These are phyloP conservation scores for Cladopsammia gracilis DNA, from an alignment of 64 coral and sea anemone genomes.

Conservation along the genomic window DNA sequence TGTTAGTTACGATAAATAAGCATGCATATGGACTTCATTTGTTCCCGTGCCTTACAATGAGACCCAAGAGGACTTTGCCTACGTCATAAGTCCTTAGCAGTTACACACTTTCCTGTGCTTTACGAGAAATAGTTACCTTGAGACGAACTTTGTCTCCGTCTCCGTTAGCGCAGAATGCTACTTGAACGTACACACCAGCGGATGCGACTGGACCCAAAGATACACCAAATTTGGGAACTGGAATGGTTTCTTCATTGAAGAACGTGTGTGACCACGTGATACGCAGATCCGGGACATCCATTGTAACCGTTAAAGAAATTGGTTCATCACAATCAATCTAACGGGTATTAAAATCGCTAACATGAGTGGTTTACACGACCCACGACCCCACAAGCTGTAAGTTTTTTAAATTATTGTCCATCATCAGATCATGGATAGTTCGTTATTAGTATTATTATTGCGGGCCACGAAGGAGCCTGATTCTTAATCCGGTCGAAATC, in stretches of 20 bases:
- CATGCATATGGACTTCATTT: too few species aligned
- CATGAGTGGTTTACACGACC: too few species aligned
- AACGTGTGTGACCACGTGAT: conserved; percentile 77
- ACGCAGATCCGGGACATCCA: conserved; percentile 58
- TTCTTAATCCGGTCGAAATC: too few species aligned
- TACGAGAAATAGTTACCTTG: conserved; percentile 35
- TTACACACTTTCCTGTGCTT: not conserved
- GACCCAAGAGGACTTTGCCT: too few species aligned
- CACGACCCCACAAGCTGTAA: too few species aligned
- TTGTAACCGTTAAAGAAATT: conserved; percentile 37
- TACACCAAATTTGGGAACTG: conserved; percentile 45
- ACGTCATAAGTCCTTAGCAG: too few species aligned
- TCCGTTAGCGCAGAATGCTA: conserved; percentile 16
- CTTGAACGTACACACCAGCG: conserved; percentile 66
- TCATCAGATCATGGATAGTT: too few species aligned
- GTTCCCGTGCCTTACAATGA: too few species aligned
- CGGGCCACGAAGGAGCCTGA: too few species aligned
- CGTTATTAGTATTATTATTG: too few species aligned
- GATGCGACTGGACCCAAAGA: not conserved
- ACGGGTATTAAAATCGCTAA: not conserved
- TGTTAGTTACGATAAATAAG: too few species aligned
- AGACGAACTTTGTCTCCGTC: conserved; percentile 31
- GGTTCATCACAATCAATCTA: conserved; percentile 71
- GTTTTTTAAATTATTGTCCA: too few species aligned
- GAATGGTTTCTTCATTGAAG: conserved; percentile 63